Evolutionary conservation across 2,888 invertebrate species (phyloP).

Genomic region (Hydropsyche betteni): DNA sequence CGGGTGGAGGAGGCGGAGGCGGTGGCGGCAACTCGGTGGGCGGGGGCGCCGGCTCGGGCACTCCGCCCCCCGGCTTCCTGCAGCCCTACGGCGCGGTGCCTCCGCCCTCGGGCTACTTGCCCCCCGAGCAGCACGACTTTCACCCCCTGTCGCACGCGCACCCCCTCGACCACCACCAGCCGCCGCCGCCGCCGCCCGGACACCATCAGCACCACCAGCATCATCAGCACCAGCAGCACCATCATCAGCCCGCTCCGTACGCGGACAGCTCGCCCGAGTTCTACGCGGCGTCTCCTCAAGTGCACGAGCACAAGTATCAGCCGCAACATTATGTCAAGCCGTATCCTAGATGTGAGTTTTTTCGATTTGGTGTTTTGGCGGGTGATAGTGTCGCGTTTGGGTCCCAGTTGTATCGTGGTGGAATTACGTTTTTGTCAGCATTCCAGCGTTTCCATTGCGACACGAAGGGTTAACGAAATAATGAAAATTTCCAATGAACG

Average conservation of each 20-base stretch:
- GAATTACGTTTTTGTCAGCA: no score
- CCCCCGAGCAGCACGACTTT: conserved; percentile 55
- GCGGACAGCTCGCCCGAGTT: conserved; percentile 78
- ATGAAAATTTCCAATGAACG: no score
- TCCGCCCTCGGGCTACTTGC: conserved; percentile 55
- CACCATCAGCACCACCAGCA: conserved; percentile 55
- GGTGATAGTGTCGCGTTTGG: no score
- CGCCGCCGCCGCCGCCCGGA: conserved; percentile 54
- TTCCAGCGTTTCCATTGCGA: no score
- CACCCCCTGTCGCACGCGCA: conserved; percentile 53
- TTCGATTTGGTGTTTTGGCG: no score
- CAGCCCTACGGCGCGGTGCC: conserved; percentile 50
- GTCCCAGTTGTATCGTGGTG: no score
- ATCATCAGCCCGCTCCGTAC: conserved; percentile 67
- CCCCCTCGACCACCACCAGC: conserved; percentile 53
- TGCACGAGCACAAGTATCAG: conserved; percentile 77
- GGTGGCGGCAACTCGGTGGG: conserved; percentile 59
- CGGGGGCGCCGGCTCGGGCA: conserved; percentile 63
- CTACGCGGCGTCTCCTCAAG: conserved; percentile 71
- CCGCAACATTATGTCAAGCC: conserved; percentile 74
- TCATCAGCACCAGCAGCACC: conserved; percentile 60
- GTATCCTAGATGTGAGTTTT: conserved; percentile 72
- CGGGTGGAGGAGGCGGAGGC: conserved; percentile 44
- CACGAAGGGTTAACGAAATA: no score
- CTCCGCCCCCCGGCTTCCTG: conserved; percentile 58